Conservation (phyloP, 2,113 vertebrate species). For the Nanger granti region DNA sequence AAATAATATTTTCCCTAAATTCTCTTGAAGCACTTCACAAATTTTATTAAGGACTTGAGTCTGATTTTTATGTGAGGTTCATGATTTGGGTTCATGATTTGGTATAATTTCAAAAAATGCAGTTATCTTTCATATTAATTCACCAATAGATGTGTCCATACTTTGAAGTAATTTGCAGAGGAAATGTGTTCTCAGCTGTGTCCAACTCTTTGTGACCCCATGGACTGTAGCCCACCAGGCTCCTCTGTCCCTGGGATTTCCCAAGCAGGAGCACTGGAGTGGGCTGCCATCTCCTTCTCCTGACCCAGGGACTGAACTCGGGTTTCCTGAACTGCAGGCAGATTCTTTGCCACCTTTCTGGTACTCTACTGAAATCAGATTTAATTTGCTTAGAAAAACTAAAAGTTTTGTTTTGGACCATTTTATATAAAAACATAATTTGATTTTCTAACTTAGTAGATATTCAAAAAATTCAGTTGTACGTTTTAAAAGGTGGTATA, state of each 20-base stretch:
- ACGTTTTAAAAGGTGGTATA: neutral
- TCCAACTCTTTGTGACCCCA: neutral
- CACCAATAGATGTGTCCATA: neutral
- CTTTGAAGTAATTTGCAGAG: neutral
- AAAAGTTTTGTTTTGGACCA: neutral
- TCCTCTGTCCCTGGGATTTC: neutral
- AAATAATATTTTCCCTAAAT: neutral
- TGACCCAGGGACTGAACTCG: accelerated
- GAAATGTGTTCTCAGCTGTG: neutral
- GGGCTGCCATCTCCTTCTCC: neutral
- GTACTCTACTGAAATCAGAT: neutral
- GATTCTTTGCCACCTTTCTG: neutral
- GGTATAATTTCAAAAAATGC: neutral
- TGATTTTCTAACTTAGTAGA: neutral
- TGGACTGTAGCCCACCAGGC: neutral
- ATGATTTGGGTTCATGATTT: neutral
- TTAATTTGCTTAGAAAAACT: neutral
- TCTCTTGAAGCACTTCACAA: neutral
- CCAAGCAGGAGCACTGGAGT: neutral
- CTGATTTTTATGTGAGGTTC: neutral
- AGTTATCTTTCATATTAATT: neutral
- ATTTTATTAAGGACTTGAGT: neutral
- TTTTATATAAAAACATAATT: neutral
- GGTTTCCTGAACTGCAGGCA: neutral
- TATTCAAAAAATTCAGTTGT: neutral